Base-by-base conservation (phyloP, 2,113 vertebrate species). In the Oreocharis arfaki region DNA sequence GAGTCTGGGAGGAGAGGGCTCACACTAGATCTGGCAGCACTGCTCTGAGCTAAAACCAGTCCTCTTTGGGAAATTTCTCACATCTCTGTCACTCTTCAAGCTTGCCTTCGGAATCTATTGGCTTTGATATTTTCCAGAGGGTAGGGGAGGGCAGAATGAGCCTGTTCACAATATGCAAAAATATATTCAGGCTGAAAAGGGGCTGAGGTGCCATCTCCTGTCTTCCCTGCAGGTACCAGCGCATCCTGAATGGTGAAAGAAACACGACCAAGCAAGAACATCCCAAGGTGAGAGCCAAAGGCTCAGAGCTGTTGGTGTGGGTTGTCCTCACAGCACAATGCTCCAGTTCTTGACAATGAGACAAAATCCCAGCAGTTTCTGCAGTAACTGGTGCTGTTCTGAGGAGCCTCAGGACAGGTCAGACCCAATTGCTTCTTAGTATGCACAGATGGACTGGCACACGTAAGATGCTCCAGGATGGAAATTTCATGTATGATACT, bases 181-280 rank as follows among this genome's bases (percentile, higher is more conserved):
- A 44, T 7, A 12, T 5, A 41, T 37, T 42, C 55, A 32, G 20
- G 13, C 14, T 93, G 42, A 56, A 79, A 81, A 60, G 7, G 6
- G 19, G 33, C 47, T 60, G 22, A 89, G 14, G 6, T 46, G 37
- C 16, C 53, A 61, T 64, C 3, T 96, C 6, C 46, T 90, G 18
- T 96, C 89, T 82, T 86, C 46, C 33, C 20, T 80, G 80, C 92
- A 99, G 99, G 87, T 99, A 98, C 95, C 98, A 99, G 93, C 98
- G 97, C 84, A 97, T 95, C 82, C 59, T 93, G 57, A 97, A 98
- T 3, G 39, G 97, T 60, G 97, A 96, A 76, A 94, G 63, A 60
- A 59, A 13, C 64, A 90, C 73, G 60, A 86, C 90, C 28, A 93
- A 69, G 28, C 87, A 97, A 37, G 90, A 95, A 56, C 96, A 95